A percentile compares a stretch with the other conserved stretches of the same genome.
Conservation (phyloP, 2,888 invertebrate species). For the Diabrotica balteata region DNA sequence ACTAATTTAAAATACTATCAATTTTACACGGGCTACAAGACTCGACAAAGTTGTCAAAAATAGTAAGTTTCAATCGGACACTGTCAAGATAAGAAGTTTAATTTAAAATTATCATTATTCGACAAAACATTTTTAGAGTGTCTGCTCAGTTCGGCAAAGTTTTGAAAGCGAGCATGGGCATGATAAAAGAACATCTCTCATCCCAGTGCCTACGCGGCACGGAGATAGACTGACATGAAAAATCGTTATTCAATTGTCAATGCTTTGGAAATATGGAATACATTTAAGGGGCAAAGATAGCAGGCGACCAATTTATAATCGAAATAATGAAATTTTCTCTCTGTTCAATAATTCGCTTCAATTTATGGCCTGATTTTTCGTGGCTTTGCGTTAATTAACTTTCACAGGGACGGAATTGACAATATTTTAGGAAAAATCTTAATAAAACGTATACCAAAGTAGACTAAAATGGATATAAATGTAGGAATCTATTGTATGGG, state of each 20-base stretch:
- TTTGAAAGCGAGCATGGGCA: slow-evolving; percentile 41
- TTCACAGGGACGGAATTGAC: slow-evolving; percentile 3
- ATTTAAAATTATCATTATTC: slow-evolving; percentile 39
- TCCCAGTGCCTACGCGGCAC: slow-evolving; percentile 22
- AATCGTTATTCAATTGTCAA: slow-evolving; percentile 47
- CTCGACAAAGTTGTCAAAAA: neutral
- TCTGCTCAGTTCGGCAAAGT: slow-evolving; percentile 33
- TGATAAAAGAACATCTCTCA: slow-evolving; percentile 46
- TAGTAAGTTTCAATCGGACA: slow-evolving; percentile 15
- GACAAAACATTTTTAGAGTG: slow-evolving; percentile 45
- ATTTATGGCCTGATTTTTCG: slow-evolving; percentile 29
- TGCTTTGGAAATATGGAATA: slow-evolving; percentile 37
- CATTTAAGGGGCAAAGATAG: slow-evolving; percentile 35
- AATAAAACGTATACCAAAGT: too few species aligned
- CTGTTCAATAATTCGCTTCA: slow-evolving; percentile 24
- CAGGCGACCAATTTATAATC: slow-evolving; percentile 34
- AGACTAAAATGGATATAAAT: too few species aligned
- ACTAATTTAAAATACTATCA: too few species aligned
- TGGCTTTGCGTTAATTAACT: slow-evolving; percentile 30
- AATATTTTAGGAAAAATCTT: too few species aligned
- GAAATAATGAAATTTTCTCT: slow-evolving; percentile 37
- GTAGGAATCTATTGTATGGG: too few species aligned
- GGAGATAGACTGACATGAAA: slow-evolving; percentile 44
- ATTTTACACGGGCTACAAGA: too few species aligned
- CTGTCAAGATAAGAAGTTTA: slow-evolving; percentile 33